phyloP scores from a whole-genome alignment of 1,140 invertebrate species.

The Druon quercuslanigerum region DNA sequence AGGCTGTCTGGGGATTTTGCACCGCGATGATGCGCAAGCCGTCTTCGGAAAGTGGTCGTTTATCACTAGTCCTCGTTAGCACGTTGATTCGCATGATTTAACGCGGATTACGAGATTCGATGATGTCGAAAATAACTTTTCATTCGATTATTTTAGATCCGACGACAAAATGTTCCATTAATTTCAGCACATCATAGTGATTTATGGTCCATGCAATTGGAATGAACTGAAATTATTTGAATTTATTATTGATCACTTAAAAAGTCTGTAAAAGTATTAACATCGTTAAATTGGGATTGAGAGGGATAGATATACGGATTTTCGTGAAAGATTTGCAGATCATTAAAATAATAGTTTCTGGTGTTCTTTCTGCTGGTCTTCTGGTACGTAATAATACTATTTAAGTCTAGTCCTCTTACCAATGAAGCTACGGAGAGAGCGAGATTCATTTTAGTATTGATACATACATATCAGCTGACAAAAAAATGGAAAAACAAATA shows the following conservation, averaged over 20 bases:
- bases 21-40: not conserved
- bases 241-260: not conserved
- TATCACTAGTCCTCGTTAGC: conserved; percentile 40
- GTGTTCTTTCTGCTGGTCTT: too few relatives aligned
- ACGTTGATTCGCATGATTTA: conserved; percentile 28
- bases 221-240: not conserved
- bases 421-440: too few relatives aligned
- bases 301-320: too few relatives aligned
- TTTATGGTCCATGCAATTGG: not conserved
- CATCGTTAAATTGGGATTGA: too few relatives aligned
- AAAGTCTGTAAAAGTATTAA: too few relatives aligned
- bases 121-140: conserved; percentile 24
- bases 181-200: not conserved
- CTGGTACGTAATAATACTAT: too few relatives aligned
- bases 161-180: conserved; percentile 4
- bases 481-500: too few relatives aligned
- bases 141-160: conserved; percentile 20
- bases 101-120: conserved; percentile 25
- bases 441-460: too few relatives aligned
- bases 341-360: too few relatives aligned
- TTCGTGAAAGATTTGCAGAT: too few relatives aligned
- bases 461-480: too few relatives aligned
- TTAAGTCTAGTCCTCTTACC: too few relatives aligned
- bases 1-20: conserved; percentile 39
- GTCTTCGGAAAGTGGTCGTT: conserved; percentile 42